Evolutionary conservation across 2,888 invertebrate species (phyloP), one percentile per base, ranked within the genome.

Genomic region (Nephrocerus scutellatus): DNA sequence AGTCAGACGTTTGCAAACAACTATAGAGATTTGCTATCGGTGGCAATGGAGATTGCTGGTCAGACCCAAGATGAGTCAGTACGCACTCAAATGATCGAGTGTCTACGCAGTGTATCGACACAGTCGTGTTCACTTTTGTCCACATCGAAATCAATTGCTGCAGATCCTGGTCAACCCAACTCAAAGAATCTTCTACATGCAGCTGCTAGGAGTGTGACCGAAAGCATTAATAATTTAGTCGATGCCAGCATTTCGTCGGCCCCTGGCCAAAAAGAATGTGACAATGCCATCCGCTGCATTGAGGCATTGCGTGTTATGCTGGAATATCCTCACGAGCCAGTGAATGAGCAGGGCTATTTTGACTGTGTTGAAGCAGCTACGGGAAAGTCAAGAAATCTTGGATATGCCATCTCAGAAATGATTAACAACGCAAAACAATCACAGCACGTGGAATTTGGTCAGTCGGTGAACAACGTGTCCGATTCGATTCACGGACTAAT

Each of bases 241-340:
- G 72, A 74, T 60, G 59, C 64, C 30, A 68, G 64, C 44, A 90
- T 90, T 2, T 83, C 83, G 22, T 88, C 90, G 0, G 89, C 91
- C 0, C 95, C 96, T 0, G 93, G 96, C 0, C 93, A 95, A 71
- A 90, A 88, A 64, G 96, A 97, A 62, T 97, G 97, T 69, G 92
- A 91, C 62, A 93, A 88, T 51, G 95, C 96, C 2, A 82, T 96
- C 36, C 75, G 95, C 47, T 87, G 88, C 63, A 92, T 97, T 42
- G 84, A 88, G 67, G 82, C 87, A 39, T 79, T 88, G 66, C 76
- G 82, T 14, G 82, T 86, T 2, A 72, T 93, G 44, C 72, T 97
- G 32, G 83, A 85, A 51, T 81, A 85, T 60, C 90, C 93, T 13
- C 78, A 79, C 32, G 89, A 95, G 63, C 91, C 95, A 0, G 76